phyloP scores from a whole-genome alignment of 2,888 invertebrate genomes.

The Acrocera orbiculus region DNA sequence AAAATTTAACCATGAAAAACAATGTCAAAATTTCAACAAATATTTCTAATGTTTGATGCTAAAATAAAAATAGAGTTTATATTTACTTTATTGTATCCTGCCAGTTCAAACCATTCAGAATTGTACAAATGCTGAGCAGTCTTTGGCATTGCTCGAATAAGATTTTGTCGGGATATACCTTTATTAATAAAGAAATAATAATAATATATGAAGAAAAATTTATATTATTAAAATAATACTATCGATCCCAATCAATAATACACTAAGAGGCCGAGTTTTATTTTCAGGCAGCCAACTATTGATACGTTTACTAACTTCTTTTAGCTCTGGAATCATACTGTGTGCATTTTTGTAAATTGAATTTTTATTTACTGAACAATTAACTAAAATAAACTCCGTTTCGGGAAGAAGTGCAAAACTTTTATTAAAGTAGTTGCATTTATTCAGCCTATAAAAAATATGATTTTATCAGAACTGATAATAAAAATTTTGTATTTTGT shows the following conservation, averaged over 20 bases:
- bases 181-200: no score
- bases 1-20: neutral
- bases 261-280: constrained; percentile 35
- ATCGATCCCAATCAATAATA: constrained; percentile 69
- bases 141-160: constrained; percentile 55
- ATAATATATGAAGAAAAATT: no score
- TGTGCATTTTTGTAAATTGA: constrained; percentile 33
- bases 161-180: constrained; percentile 61
- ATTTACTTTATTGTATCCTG: constrained; percentile 52
- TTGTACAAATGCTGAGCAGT: constrained; percentile 48
- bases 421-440: constrained; percentile 33
- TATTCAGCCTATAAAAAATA: constrained; percentile 15
- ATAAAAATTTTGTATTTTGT: neutral
- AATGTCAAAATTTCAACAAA: neutral
- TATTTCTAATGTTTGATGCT: neutral
- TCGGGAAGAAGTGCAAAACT: constrained; percentile 23
- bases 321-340: constrained; percentile 35
- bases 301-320: constrained; percentile 33
- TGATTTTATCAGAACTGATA: neutral
- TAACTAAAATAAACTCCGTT: constrained; percentile 35
- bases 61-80: constrained; percentile 5
- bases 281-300: constrained; percentile 17
- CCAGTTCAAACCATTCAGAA: constrained; percentile 50
- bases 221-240: no score
- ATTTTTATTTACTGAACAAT: constrained; percentile 28